These are phyloP conservation scores for Rhopilema esculentum DNA, from an alignment of 30 jellyfish, hydroid and myxozoan genomes.

Conservation along the genomic window DNA sequence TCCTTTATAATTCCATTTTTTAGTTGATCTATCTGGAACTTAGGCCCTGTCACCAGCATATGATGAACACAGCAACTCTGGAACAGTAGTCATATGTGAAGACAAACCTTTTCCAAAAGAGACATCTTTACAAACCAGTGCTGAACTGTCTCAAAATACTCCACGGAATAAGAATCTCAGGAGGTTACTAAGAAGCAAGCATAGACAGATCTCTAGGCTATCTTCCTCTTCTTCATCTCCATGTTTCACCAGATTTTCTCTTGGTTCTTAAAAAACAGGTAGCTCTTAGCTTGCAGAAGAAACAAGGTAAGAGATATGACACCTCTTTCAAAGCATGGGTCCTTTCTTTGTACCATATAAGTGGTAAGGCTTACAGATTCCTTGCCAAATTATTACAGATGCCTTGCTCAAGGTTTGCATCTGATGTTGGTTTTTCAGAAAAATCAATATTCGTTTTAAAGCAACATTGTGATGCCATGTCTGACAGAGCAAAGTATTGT, in stretches of 20 bases:
- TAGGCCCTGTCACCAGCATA: not conserved
- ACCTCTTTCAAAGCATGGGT: slow-evolving; percentile 57
- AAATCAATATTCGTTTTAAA: slow-evolving; percentile 26
- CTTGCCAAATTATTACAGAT: slow-evolving; percentile 29
- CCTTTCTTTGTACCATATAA: slow-evolving; percentile 47
- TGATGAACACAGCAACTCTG: not conserved
- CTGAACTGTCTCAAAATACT: slow-evolving; percentile 3
- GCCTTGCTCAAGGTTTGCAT: slow-evolving; percentile 53
- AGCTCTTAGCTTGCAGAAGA: not conserved
- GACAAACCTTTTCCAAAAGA: too few relatives aligned
- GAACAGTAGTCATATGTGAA: not conserved
- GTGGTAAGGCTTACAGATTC: slow-evolving; percentile 58
- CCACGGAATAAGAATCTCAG: not conserved
- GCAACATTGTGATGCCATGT: slow-evolving; percentile 22
- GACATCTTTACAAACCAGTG: not conserved
- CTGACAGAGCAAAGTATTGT: slow-evolving; percentile 23
- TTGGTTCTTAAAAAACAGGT: slow-evolving; percentile 30
- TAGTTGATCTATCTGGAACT: not conserved
- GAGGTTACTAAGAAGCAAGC: slow-evolving; percentile 1
- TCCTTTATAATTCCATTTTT: not conserved
- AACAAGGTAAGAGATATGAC: slow-evolving; percentile 37
- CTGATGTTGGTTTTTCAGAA: slow-evolving; percentile 54
- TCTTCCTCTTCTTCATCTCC: not conserved
- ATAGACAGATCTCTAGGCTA: not conserved
- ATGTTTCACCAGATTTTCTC: slow-evolving; percentile 24